phyloP scores from a whole-genome alignment of 2,888 invertebrate genomes.

The Sipunculus nudus region DNA sequence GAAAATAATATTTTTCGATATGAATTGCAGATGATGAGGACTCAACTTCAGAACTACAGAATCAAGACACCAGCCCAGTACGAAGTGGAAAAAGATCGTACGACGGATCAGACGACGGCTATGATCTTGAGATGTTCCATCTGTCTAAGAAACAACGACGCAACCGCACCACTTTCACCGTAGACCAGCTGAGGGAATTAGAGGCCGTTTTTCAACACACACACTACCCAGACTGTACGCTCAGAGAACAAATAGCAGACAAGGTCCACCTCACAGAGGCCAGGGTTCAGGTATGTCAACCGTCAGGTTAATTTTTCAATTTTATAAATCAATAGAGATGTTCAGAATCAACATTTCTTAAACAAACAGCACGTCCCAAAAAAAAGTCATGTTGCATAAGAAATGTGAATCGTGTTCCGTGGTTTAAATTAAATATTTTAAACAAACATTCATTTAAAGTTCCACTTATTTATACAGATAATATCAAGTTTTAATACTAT shows the following conservation, averaged over 20 bases:
- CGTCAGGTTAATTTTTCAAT: no score
- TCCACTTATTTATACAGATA: no score
- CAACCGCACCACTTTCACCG: slow-evolving; percentile 58
- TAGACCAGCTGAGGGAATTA: slow-evolving; percentile 57
- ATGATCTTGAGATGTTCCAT: slow-evolving; percentile 30
- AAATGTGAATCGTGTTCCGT: neutral
- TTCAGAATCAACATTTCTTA: no score
- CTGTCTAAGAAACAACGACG: slow-evolving; percentile 52
- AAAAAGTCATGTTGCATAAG: neutral
- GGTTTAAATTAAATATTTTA: neutral
- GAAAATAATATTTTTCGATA: no score
- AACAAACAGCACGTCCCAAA: neutral
- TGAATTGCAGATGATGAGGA: no score
- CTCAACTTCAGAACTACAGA: no score
- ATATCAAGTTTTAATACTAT: no score
- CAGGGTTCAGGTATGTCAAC: slow-evolving; percentile 51
- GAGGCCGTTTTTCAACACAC: slow-evolving; percentile 58
- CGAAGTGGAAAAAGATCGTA: no score
- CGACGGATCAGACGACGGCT: slow-evolving; percentile 10
- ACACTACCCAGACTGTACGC: slow-evolving; percentile 60
- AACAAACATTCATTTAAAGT: neutral
- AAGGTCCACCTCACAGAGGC: slow-evolving; percentile 59
- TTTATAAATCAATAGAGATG: no score
- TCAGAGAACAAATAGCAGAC: slow-evolving; percentile 59
- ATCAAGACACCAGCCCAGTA: no score